Conservation (phyloP, 2,797 vertebrate genomes). For the Acridotheres tristis region DNA sequence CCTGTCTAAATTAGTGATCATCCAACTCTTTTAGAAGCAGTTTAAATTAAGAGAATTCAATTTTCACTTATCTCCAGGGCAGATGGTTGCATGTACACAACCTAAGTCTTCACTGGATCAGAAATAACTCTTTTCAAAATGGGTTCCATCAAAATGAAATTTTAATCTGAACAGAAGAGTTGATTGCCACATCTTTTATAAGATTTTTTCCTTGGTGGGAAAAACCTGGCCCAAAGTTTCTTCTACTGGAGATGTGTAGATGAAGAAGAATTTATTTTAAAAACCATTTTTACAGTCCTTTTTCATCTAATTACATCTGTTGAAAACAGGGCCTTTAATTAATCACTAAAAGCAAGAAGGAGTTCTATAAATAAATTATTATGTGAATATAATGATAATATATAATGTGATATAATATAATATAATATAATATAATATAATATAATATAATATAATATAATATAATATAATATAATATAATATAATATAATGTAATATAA, state of each 20-base stretch:
- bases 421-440: no score
- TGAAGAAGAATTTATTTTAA: background rate
- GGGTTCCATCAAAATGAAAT: background rate
- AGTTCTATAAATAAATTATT: background rate
- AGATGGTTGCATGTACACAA: background rate
- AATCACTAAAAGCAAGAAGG: background rate
- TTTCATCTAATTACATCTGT: background rate
- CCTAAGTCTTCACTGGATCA: background rate
- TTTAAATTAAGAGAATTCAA: background rate
- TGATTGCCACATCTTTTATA: background rate
- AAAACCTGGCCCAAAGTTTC: background rate
- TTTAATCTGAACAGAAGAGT: background rate
- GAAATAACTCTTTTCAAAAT: background rate
- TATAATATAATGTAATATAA: no score
- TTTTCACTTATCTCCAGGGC: background rate
- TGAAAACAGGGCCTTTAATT: background rate
- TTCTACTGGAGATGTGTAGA: background rate
- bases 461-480: no score
- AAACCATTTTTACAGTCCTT: background rate
- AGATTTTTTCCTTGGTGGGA: background rate
- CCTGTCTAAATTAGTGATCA: background rate
- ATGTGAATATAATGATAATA: background rate
- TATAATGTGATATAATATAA: no score
- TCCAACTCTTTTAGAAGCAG: background rate
- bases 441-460: no score